A percentile compares a stretch with the other conserved stretches of the same genome.
Conservation (phyloP, 2,113 vertebrate genomes). For the Butorides virescens region DNA sequence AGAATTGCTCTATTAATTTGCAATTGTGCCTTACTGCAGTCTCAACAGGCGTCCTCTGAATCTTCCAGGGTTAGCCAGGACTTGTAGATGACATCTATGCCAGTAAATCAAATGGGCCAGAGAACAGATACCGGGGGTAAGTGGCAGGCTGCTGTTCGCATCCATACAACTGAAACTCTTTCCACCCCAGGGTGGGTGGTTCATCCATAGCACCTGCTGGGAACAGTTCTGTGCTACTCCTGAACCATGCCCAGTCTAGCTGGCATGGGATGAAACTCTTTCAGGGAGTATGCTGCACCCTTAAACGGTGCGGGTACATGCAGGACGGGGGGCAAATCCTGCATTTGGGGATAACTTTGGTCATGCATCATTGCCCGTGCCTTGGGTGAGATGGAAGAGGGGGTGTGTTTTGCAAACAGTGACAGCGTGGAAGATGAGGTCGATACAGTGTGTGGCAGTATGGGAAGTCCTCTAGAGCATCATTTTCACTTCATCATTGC, state of each 20-base stretch:
- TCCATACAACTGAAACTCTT: background rate
- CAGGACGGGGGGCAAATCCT: background rate
- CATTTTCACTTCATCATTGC: background rate
- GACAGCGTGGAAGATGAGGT: background rate
- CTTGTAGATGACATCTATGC: background rate
- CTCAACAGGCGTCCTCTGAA: background rate
- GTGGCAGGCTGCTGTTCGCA: background rate
- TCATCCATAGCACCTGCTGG: background rate
- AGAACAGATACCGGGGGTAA: background rate
- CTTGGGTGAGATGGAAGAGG: background rate
- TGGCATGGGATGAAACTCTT: background rate
- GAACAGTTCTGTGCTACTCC: background rate
- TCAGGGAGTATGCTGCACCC: background rate
- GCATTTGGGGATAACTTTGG: background rate
- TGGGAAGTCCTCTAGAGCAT: background rate
- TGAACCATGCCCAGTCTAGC: background rate
- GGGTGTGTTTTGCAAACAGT: background rate
- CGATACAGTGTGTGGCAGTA: background rate
- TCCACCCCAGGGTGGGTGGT: accelerated
- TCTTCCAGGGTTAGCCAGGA: background rate
- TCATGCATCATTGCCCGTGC: background rate
- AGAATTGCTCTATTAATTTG: background rate
- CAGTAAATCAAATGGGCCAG: background rate
- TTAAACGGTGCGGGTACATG: background rate
- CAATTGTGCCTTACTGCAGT: background rate